Evolutionary conservation across 2,797 vertebrate species (phyloP), one percentile per base, ranked within the genome.

Genomic region (Scomberomorus guttatus): DNA sequence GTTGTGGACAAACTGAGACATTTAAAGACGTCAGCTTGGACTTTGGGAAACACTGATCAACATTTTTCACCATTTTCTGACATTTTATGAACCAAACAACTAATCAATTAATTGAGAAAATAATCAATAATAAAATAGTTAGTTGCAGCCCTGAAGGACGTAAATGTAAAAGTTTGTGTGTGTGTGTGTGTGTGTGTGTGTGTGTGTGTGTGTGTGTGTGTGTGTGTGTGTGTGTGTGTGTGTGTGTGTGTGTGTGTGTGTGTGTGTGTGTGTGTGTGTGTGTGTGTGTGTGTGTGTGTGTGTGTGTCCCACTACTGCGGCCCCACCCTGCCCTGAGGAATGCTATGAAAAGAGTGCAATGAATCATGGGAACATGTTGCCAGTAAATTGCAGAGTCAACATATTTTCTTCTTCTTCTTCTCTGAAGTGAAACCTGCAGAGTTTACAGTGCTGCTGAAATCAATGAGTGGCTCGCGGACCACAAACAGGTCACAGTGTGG

Each of bases 261-360:
- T 70, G 59, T 50, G 60, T 29, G 69, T 39, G 59, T 67, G 32
- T 37, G 34, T 37, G 34, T 37, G 34, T 37, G 34, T 37, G 7
- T 37, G 39, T 42, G 39, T 13, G 11, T 42, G 39, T 42, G 13
- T 42, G 39, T 42, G 39, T 12, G 11, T 42, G 39, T 42, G 39
- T 42, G 39, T 14, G 39, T 4, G 18, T 20, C 17, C 22, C 66
- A 32, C 52, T 54, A 20, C 73, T 2, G 7, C 29, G 54, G 62
- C 79, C 50, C 87, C 90, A 79, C 89, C 90, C 90, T 78, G 62
- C 57, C 63, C 77, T 0, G 37, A 75, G 80, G 83, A 91, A 88
- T 78, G 79, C 82, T 86, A 71, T 90, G 87, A 65, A 48, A 79
- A 72, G 66, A 82, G 84, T 78, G 75, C 71, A 5, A 52, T 80